phyloP scores from a whole-genome alignment of 2,113 vertebrate genomes.

The Phylloscopus trochiloides region DNA sequence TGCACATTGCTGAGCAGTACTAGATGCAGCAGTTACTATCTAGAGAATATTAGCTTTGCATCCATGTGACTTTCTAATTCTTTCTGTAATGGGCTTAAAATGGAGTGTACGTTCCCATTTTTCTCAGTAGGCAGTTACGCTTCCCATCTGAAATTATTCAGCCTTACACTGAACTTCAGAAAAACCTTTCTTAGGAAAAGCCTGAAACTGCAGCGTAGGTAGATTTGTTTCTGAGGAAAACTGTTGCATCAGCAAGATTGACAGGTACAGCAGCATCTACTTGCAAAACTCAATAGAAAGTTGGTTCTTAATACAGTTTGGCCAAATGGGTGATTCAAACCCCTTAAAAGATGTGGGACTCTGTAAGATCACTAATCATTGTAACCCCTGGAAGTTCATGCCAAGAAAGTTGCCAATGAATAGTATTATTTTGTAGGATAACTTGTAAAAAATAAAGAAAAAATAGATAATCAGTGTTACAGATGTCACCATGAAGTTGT shows the following conservation, averaged over 20 bases:
- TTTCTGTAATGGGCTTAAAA: constrained; percentile 49
- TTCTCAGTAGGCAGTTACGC: constrained; percentile 9
- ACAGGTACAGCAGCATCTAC: rapidly evolving
- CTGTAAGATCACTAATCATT: neutral
- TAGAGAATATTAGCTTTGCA: neutral
- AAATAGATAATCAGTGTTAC: neutral
- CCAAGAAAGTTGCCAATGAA: neutral
- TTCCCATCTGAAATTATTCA: constrained; percentile 18
- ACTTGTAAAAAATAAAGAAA: neutral
- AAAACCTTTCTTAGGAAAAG: neutral
- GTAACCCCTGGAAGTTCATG: neutral
- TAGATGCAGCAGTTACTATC: constrained; percentile 1
- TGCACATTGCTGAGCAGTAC: constrained; percentile 40
- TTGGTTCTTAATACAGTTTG: neutral
- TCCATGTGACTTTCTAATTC: constrained; percentile 15
- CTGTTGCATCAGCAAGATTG: neutral
- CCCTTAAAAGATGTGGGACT: neutral
- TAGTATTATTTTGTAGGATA: neutral
- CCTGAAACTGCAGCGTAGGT: neutral
- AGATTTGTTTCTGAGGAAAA: constrained; percentile 7
- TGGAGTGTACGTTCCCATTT: constrained; percentile 16
- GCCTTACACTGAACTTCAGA: neutral
- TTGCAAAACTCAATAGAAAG: neutral
- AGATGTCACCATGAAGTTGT: neutral
- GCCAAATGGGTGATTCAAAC: neutral